These are phyloP conservation scores for Caenorhabditis imperialis DNA, from an alignment of 2,888 invertebrate species.

Conservation along the genomic window DNA sequence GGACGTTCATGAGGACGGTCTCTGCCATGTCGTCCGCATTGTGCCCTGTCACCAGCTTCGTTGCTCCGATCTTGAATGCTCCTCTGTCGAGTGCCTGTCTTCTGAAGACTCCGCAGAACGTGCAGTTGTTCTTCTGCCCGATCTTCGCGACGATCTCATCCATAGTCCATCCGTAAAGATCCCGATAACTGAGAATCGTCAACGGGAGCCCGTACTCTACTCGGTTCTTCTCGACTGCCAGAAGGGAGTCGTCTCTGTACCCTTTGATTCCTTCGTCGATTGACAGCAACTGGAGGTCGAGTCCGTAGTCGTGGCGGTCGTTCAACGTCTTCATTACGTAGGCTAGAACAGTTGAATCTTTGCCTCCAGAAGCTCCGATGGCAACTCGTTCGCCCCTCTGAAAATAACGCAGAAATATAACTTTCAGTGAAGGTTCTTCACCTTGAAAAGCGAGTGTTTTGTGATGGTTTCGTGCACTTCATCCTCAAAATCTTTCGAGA, in stretches of 20 bases:
- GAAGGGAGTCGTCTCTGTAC: slow-evolving; percentile 89
- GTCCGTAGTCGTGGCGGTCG: slow-evolving; percentile 89
- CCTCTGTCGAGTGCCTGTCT: slow-evolving; percentile 94
- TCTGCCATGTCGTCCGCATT: slow-evolving; percentile 91
- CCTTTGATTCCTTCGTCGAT: slow-evolving; percentile 97
- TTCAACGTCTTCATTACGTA: slow-evolving; percentile 89
- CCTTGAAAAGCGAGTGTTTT: slow-evolving; percentile 67
- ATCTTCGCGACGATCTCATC: slow-evolving; percentile 90
- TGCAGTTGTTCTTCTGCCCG: slow-evolving; percentile 93
- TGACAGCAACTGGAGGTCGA: slow-evolving; percentile 91
- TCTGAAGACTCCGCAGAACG: slow-evolving; percentile 84
- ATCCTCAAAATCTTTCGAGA: slow-evolving; percentile 75
- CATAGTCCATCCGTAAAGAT: slow-evolving; percentile 97
- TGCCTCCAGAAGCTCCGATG: slow-evolving; percentile 78
- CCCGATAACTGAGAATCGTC: slow-evolving; percentile 93
- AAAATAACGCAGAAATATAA: not conserved
- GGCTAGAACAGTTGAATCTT: slow-evolving; percentile 96
- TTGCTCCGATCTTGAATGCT: slow-evolving; percentile 88
- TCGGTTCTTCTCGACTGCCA: slow-evolving; percentile 88
- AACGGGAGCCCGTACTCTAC: slow-evolving; percentile 93
- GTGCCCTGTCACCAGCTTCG: slow-evolving; percentile 91
- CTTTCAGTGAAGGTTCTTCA: no score
- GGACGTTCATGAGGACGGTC: slow-evolving; percentile 84
- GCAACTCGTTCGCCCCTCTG: slow-evolving; percentile 74
- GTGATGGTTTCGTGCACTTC: slow-evolving; percentile 78